Evolutionary conservation across 2,797 vertebrate genomes (phyloP).

Genomic region (Typhlichthys eigenmanni): DNA sequence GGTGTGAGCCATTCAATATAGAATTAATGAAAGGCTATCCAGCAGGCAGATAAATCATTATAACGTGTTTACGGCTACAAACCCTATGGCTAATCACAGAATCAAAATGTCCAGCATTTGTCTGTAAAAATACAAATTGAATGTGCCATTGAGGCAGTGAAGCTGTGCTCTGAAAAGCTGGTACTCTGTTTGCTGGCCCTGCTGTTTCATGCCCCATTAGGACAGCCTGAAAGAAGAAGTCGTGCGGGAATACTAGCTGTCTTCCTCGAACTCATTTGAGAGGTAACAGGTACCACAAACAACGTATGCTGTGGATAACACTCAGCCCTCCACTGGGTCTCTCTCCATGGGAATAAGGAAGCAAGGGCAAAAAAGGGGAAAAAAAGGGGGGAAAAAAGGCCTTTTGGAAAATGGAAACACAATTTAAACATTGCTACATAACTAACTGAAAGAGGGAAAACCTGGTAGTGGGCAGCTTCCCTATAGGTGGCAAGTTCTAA

Average conservation of each 20-base stretch:
- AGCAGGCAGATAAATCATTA: slow-evolving; percentile 68
- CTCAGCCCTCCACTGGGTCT: slow-evolving; percentile 27
- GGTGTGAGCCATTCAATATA: slow-evolving; percentile 66
- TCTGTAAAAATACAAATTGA: slow-evolving; percentile 68
- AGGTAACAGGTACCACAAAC: slow-evolving; percentile 68
- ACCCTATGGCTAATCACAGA: slow-evolving; percentile 62
- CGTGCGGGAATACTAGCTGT: slow-evolving; percentile 68
- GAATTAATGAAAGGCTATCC: slow-evolving; percentile 74
- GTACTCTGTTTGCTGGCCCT: slow-evolving; percentile 44
- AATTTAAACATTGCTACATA: slow-evolving; percentile 40
- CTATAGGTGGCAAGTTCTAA: background rate
- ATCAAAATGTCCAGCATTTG: slow-evolving; percentile 63
- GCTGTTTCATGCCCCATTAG: slow-evolving; percentile 67
- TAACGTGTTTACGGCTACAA: slow-evolving; percentile 60
- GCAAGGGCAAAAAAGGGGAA: background rate
- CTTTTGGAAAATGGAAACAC: slow-evolving; percentile 24
- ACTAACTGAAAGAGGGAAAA: slow-evolving; percentile 25
- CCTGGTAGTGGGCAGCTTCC: slow-evolving; percentile 5
- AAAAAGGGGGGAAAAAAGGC: slow-evolving; percentile 7
- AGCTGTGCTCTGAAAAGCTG: slow-evolving; percentile 53
- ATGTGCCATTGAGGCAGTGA: slow-evolving; percentile 66
- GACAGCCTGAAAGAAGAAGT: slow-evolving; percentile 53
- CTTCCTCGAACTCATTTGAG: slow-evolving; percentile 66
- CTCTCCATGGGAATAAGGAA: slow-evolving; percentile 29
- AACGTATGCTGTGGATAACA: slow-evolving; percentile 46